These are phyloP conservation scores for Scrobipalpa atriplicella DNA, from an alignment of 2,888 invertebrate genomes.

Conservation along the genomic window DNA sequence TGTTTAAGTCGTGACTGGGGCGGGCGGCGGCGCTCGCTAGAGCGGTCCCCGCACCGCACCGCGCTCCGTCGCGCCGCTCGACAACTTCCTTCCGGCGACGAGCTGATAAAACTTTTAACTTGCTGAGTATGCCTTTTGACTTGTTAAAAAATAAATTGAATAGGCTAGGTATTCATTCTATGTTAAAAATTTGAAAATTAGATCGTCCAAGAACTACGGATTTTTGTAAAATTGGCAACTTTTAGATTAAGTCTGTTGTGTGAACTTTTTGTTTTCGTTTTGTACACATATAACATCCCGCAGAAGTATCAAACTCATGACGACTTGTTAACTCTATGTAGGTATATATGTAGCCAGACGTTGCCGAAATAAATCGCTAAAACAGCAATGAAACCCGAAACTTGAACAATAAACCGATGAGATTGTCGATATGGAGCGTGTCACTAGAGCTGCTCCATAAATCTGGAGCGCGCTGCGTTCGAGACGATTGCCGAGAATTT, in stretches of 20 bases:
- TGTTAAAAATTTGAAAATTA: too few relatives aligned
- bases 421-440: slow-evolving; percentile 26
- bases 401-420: not conserved
- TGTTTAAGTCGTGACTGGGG: slow-evolving; percentile 52
- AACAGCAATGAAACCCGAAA: not conserved
- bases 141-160: slow-evolving; percentile 18
- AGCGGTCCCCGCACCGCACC: too few relatives aligned
- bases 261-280: too few relatives aligned
- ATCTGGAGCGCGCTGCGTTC: slow-evolving; percentile 41
- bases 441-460: slow-evolving; percentile 37
- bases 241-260: too few relatives aligned
- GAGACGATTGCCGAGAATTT: slow-evolving; percentile 47
- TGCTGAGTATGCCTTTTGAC: not conserved
- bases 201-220: too few relatives aligned
- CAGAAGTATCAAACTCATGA: too few relatives aligned
- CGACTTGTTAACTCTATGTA: too few relatives aligned
- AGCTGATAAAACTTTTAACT: slow-evolving; percentile 1
- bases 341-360: too few relatives aligned
- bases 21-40: not conserved
- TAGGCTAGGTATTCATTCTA: too few relatives aligned
- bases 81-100: slow-evolving; percentile 17
- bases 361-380: not conserved
- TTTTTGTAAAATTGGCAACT: too few relatives aligned
- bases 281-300: too few relatives aligned
- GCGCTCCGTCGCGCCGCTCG: not conserved